Conservation (phyloP, 2,797 vertebrate species). For the Heterohyrax brucei region DNA sequence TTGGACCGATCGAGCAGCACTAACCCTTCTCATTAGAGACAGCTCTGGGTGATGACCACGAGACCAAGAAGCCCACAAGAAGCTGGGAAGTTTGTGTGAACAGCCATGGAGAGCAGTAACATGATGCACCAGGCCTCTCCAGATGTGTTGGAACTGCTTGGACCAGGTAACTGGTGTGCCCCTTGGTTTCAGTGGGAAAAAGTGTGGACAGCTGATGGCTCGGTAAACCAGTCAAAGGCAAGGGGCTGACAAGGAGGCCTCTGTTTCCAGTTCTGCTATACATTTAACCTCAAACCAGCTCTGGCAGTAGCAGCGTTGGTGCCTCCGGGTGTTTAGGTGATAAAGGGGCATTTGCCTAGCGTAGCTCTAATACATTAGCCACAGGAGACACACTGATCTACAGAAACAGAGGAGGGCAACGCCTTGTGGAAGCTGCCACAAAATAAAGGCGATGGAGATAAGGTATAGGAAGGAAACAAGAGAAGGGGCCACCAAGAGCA, state of each 20-base stretch:
- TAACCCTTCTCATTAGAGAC: background rate
- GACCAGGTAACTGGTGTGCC: fast-evolving
- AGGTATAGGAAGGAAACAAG: constrained; percentile 61
- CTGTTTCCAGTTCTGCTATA: constrained; percentile 69
- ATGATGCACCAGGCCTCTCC: fast-evolving
- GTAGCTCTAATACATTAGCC: background rate
- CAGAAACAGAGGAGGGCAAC: background rate
- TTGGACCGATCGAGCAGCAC: background rate
- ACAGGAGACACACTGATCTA: constrained; percentile 69
- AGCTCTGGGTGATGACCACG: fast-evolving
- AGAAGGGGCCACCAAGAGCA: constrained; percentile 41
- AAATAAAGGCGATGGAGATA: constrained; percentile 71
- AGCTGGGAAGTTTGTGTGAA: background rate
- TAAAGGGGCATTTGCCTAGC: constrained; percentile 67
- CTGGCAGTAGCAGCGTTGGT: background rate
- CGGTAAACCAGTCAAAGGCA: fast-evolving
- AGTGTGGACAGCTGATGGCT: background rate
- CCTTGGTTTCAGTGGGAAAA: background rate
- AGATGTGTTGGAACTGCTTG: fast-evolving
- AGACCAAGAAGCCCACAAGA: background rate
- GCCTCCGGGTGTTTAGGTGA: constrained; percentile 56
- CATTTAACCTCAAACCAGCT: constrained; percentile 74
- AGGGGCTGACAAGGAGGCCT: background rate
- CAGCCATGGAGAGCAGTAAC: fast-evolving
- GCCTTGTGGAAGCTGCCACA: constrained; percentile 57